Evolutionary conservation across 2,797 vertebrate species (phyloP).

Genomic region (Eulemur mongoz): DNA sequence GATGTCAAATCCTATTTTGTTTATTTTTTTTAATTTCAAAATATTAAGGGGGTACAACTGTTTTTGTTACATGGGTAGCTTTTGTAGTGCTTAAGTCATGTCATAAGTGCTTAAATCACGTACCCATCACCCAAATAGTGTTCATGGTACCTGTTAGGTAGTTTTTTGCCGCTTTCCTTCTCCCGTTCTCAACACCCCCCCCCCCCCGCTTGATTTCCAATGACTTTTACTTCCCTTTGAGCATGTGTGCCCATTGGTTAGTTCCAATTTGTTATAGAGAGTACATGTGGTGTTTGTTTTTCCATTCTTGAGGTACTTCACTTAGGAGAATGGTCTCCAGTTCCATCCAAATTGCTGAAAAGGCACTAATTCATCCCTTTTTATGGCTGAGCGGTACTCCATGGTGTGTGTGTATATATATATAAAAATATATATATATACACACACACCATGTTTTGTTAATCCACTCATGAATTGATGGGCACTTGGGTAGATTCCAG

Average conservation of each 20-base stretch:
- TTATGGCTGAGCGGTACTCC: background rate
- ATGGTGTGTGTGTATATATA: background rate
- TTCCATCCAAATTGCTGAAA: background rate
- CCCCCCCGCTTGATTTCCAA: background rate
- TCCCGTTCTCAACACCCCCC: background rate
- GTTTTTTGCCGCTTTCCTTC: background rate
- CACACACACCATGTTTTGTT: background rate
- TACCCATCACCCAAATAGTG: background rate
- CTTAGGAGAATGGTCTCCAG: background rate
- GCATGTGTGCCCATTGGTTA: background rate
- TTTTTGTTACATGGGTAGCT: background rate
- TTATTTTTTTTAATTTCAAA: background rate
- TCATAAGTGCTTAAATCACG: background rate
- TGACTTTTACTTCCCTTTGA: background rate
- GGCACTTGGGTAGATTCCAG: background rate
- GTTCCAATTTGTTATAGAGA: background rate
- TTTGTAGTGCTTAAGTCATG: background rate
- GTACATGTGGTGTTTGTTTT: background rate
- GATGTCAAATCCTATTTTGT: background rate
- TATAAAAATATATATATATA: too few species aligned
- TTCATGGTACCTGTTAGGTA: background rate
- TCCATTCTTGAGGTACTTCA: background rate
- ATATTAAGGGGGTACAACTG: background rate
- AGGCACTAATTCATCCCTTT: background rate
- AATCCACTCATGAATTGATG: background rate